A percentile compares a stretch with the other conserved stretches of the same genome.
These are phyloP conservation scores for Antrozous pallidus DNA, from an alignment of 2,797 vertebrate genomes.

Conservation along the genomic window DNA sequence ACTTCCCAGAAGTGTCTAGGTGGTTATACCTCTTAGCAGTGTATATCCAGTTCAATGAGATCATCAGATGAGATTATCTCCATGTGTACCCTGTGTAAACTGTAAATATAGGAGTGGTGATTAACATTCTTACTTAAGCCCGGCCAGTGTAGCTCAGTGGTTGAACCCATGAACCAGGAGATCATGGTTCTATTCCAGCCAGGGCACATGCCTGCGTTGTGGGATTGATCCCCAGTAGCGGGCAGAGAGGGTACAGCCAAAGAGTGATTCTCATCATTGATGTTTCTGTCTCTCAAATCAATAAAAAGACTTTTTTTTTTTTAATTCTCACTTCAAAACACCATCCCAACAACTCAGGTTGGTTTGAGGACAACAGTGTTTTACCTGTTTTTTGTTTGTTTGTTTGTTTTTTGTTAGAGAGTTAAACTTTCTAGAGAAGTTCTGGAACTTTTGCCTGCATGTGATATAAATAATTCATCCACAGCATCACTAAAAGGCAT, in stretches of 20 bases:
- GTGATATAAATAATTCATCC: not conserved
- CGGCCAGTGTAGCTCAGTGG: too few species aligned
- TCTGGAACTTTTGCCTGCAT: not conserved
- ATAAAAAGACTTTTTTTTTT: too few species aligned
- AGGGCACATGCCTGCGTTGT: too few species aligned
- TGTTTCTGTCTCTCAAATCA: too few species aligned
- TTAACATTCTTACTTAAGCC: not conserved
- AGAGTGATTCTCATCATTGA: too few species aligned
- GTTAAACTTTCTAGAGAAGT: not conserved
- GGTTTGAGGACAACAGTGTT: not conserved
- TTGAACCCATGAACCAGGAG: too few species aligned
- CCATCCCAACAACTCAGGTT: not conserved
- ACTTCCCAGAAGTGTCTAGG: not conserved
- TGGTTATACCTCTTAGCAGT: not conserved
- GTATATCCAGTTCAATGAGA: not conserved
- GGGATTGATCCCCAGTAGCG: too few species aligned
- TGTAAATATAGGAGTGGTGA: not conserved
- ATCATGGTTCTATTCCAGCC: too few species aligned
- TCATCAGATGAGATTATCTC: constrained; percentile 5
- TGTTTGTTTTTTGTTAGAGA: not conserved
- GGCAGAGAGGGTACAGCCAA: too few species aligned
- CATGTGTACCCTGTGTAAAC: not conserved
- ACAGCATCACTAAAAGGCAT: not conserved
- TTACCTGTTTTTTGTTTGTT: not conserved
- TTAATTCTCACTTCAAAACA: not conserved